Evolutionary conservation across 1,140 invertebrate genomes (phyloP).

Genomic region (Saccostrea echinata): DNA sequence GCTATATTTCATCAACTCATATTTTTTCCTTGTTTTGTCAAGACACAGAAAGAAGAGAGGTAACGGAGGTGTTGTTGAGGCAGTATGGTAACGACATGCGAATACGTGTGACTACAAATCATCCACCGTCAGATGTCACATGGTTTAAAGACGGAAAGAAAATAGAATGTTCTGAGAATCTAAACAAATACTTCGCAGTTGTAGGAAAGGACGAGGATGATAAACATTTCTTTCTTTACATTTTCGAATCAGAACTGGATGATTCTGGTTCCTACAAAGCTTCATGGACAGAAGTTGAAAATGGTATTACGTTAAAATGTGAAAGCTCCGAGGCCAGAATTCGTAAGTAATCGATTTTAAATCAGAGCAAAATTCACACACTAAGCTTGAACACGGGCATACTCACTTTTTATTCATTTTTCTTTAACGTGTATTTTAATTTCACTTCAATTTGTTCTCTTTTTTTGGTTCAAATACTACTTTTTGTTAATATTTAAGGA

Average conservation of each 20-base stretch:
- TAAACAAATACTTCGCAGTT: neutral
- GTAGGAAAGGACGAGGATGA: neutral
- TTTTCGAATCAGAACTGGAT: neutral
- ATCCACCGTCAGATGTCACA: neutral
- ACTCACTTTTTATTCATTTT: too few relatives aligned
- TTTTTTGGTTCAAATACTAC: too few relatives aligned
- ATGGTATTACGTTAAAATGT: neutral
- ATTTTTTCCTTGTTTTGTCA: neutral
- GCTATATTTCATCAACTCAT: too few relatives aligned
- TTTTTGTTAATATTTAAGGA: too few relatives aligned
- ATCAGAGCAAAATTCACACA: too few relatives aligned
- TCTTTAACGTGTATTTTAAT: too few relatives aligned
- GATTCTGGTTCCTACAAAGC: neutral
- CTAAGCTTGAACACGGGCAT: too few relatives aligned
- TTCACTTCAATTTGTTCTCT: too few relatives aligned
- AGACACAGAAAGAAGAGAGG: neutral
- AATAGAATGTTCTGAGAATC: neutral
- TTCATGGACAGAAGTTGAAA: neutral
- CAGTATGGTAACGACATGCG: neutral
- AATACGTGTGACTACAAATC: neutral
- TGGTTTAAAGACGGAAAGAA: neutral
- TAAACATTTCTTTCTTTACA: neutral
- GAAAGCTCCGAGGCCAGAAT: neutral
- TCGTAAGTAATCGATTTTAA: neutral
- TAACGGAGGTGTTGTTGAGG: neutral